These are phyloP conservation scores for Pterophyllum scalare DNA, from an alignment of 2,113 vertebrate genomes.

Conservation along the genomic window DNA sequence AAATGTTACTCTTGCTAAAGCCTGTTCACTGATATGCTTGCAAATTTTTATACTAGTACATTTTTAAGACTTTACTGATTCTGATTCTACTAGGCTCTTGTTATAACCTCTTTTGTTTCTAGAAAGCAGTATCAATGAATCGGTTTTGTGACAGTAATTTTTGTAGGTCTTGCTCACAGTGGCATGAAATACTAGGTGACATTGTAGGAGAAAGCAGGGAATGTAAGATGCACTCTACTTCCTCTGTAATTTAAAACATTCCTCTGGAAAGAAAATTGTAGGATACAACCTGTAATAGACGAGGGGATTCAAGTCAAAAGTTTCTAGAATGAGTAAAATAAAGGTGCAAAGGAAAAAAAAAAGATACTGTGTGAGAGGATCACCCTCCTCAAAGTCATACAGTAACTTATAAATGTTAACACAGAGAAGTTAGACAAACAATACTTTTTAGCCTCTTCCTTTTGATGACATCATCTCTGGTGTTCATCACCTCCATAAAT, in stretches of 20 bases:
- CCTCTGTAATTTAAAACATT: neutral
- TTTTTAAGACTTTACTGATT: neutral
- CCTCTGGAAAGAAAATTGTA: neutral
- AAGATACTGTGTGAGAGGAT: too few relatives aligned
- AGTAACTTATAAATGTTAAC: too few relatives aligned
- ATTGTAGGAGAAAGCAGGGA: neutral
- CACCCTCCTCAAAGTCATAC: too few relatives aligned
- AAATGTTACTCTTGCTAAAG: neutral
- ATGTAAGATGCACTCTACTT: neutral
- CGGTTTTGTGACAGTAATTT: neutral
- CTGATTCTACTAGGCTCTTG: neutral
- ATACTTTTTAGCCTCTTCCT: neutral
- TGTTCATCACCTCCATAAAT: neutral
- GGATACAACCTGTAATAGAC: neutral
- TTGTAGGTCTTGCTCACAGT: neutral
- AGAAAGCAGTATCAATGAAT: neutral
- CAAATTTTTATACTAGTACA: too few relatives aligned
- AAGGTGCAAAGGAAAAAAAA: neutral
- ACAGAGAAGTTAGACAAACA: too few relatives aligned
- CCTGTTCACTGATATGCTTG: neutral
- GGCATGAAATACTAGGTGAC: neutral
- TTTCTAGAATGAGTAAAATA: neutral
- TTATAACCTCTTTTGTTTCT: neutral
- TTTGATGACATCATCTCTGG: neutral
- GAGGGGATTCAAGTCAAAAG: neutral